phyloP scores from a whole-genome alignment of 2,797 vertebrate genomes.

The Sebastes taczanowskii region DNA sequence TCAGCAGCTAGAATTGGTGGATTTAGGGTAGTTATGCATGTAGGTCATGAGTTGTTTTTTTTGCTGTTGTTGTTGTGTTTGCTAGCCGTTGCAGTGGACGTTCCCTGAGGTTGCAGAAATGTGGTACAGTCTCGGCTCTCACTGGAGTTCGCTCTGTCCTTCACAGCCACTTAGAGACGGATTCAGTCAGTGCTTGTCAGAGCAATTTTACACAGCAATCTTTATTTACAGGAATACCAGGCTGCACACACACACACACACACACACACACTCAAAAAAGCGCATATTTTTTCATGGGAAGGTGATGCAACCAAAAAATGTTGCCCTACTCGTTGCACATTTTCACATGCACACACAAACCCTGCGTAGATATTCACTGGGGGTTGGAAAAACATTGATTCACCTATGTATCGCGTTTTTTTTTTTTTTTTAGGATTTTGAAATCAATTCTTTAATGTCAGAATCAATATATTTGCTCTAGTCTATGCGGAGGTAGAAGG shows the following conservation, averaged over 20 bases:
- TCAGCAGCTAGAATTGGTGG: constrained; percentile 38
- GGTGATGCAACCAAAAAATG: not conserved
- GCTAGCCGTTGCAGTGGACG: constrained; percentile 28
- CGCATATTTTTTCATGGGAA: not conserved
- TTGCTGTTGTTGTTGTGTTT: constrained; percentile 25
- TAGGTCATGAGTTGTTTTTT: constrained; percentile 52
- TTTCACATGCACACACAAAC: not conserved
- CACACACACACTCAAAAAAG: not conserved
- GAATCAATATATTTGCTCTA: too few relatives aligned
- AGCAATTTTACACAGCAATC: constrained; percentile 37
- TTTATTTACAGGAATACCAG: constrained; percentile 50
- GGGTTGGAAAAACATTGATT: too few relatives aligned
- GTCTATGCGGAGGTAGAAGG: too few relatives aligned
- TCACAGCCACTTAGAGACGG: constrained; percentile 62
- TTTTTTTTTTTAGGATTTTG: accelerated
- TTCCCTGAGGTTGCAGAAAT: constrained; percentile 66
- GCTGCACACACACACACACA: not conserved
- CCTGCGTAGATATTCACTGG: not conserved
- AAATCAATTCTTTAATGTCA: too few relatives aligned
- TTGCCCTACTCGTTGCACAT: not conserved
- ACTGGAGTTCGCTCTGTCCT: constrained; percentile 51
- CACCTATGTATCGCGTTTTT: too few relatives aligned
- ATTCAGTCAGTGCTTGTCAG: constrained; percentile 53
- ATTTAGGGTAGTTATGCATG: constrained; percentile 49
- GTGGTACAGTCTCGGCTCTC: constrained; percentile 35